Conservation (phyloP, 2,113 vertebrate species). For the Formicarius rufipectus region DNA sequence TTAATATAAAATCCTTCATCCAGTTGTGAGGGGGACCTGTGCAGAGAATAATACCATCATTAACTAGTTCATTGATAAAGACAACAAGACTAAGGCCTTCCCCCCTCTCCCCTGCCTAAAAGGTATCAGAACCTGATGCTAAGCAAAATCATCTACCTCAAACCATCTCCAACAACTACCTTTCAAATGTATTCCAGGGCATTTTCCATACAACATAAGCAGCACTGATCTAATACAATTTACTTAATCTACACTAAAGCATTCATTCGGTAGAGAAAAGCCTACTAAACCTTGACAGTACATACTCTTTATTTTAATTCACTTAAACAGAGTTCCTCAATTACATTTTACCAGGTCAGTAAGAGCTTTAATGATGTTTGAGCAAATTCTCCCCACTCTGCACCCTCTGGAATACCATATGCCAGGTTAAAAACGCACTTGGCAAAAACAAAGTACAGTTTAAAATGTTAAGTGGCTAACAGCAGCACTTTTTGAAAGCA, state of each 20-base stretch:
- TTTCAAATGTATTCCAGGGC: background rate
- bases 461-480: background rate
- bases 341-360: background rate
- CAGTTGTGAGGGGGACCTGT: slow-evolving; percentile 95
- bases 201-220: background rate
- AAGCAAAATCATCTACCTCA: background rate
- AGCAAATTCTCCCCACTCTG: background rate
- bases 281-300: background rate
- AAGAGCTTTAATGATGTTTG: background rate
- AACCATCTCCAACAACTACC: background rate
- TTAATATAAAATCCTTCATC: slow-evolving; percentile 97
- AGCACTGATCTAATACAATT: background rate
- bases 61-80: background rate
- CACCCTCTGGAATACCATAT: background rate
- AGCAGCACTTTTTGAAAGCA: background rate
- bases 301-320: background rate
- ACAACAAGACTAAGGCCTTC: background rate
- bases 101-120: background rate
- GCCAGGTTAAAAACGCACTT: background rate
- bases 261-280: background rate
- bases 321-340: background rate
- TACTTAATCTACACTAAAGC: background rate
- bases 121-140: background rate
- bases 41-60: slow-evolving; percentile 19
- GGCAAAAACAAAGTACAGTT: background rate